Base-by-base conservation (phyloP, 2,113 vertebrate genomes). In the Tachysurus vachellii region DNA sequence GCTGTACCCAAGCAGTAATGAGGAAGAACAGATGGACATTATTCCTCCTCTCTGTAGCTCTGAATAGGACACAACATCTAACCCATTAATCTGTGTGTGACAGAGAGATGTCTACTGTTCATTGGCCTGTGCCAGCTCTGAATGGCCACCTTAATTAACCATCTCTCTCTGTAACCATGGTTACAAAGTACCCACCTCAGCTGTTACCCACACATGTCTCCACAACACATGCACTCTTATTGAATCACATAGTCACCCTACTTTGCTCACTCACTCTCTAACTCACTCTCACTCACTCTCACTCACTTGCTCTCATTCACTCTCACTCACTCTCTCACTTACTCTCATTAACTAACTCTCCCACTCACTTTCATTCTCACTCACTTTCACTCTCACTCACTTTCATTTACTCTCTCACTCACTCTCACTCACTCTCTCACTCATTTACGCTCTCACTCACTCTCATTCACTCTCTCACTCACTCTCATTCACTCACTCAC, bases 161-260 rank as follows among this genome's bases (percentile, higher is more conserved):
- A 88, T 86, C 89, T 90, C 85, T 91, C 87, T 80, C 53, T 23
- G 92, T 95, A 89, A 42, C 92, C 93, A 95, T 94, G 93, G 93
- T 89, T 91, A 94, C 89, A 86, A 90, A 79, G 88, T 87, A 87
- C 90, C 88, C 85, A 75, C 85, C 89, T 64, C 66, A 59, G 62
- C 57, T 68, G 26, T 82, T 26, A n/a, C 50, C 54, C 85, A 66
- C 76, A 68, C 61, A 70, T 79, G 42, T 59, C 59, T 59, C 23
- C 56, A 57, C 50, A 19, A 54, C n/a, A 56, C 47, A 80, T 2
- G 8, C 76, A 76, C 73, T 76, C 23, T 53, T 17, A 53, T 36
- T 54, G 26, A 77, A 14, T 53, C 12, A 14, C 23, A 26, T 4
- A 1, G 5, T 66, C n/a, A 54, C 73, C 36, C 62, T 80, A 82